Conservation (phyloP, 2,113 vertebrate species). For the Bujurquina vittata region DNA sequence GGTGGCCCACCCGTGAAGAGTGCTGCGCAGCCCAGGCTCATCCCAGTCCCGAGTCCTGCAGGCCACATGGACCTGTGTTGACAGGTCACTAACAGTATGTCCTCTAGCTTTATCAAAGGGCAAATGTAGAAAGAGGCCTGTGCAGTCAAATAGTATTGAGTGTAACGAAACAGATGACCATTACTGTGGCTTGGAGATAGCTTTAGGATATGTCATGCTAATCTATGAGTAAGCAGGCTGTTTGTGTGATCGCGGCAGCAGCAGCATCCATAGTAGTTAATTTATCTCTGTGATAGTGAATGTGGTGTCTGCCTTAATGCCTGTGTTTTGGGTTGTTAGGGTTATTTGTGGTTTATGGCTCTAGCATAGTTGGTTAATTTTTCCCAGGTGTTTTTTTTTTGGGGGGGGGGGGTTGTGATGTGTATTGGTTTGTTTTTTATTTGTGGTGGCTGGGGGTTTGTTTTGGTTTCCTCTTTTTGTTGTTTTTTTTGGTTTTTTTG, state of each 20-base stretch:
- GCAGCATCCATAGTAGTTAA: conserved; percentile 1
- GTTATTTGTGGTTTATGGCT: conserved; percentile 25
- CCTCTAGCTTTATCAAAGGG: conserved; percentile 46
- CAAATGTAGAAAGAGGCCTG: conserved; percentile 45
- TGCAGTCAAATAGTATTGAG: conserved; percentile 40
- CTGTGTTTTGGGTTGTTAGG: conserved; percentile 4
- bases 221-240: conserved; percentile 45
- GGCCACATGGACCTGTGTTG: conserved; percentile 52
- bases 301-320: conserved; percentile 10
- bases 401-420: too few relatives aligned
- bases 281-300: conserved; percentile 36
- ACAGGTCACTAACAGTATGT: conserved; percentile 50
- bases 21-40: conserved; percentile 9
- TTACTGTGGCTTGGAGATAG: conserved; percentile 37
- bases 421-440: too few relatives aligned
- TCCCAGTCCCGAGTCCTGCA: conserved; percentile 13
- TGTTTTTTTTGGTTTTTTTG: too few relatives aligned
- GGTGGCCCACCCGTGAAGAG: conserved; percentile 54
- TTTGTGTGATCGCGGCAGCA: conserved; percentile 5
- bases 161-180: conserved; percentile 36
- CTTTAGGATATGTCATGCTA: conserved; percentile 48
- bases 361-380: conserved; percentile 24
- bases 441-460: too few relatives aligned
- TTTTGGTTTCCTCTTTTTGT: too few relatives aligned
- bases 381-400: conserved; percentile 38